phyloP scores from a whole-genome alignment of 2,888 invertebrate genomes.

The Spisula subtruncata region DNA sequence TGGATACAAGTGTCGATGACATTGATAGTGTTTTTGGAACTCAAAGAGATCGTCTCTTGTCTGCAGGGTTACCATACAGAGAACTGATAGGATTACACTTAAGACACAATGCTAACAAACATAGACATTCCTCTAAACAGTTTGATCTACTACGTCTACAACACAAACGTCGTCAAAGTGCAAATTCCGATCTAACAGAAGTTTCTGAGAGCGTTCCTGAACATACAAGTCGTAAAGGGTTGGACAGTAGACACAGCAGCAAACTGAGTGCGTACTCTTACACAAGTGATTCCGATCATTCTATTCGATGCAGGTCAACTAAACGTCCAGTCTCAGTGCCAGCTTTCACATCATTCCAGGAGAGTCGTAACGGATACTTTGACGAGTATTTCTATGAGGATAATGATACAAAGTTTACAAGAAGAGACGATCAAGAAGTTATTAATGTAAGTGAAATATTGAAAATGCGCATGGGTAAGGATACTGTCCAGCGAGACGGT shows the following conservation, averaged over 20 bases:
- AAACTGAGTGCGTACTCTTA: neutral
- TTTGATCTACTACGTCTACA: neutral
- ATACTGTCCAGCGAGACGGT: neutral
- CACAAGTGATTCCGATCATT: neutral
- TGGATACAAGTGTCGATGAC: neutral
- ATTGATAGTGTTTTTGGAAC: neutral
- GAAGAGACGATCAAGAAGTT: constrained; percentile 37
- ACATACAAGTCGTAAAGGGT: neutral
- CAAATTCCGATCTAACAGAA: neutral
- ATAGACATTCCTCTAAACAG: neutral
- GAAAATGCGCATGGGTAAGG: constrained; percentile 37
- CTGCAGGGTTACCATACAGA: neutral
- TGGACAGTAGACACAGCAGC: neutral
- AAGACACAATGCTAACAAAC: neutral
- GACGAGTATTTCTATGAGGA: constrained; percentile 67
- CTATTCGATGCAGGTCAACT: neutral
- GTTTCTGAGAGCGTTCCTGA: neutral
- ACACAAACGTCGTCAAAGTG: neutral
- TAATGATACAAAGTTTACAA: constrained; percentile 35
- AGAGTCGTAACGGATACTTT: constrained; percentile 52
- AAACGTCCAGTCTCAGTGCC: constrained; percentile 43
- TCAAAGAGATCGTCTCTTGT: neutral
- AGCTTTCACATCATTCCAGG: constrained; percentile 43
- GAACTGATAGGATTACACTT: constrained; percentile 5
- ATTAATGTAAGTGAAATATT: constrained; percentile 65